Evolutionary conservation across 2,797 vertebrate species (phyloP).

Genomic region (Crax fasciolata): DNA sequence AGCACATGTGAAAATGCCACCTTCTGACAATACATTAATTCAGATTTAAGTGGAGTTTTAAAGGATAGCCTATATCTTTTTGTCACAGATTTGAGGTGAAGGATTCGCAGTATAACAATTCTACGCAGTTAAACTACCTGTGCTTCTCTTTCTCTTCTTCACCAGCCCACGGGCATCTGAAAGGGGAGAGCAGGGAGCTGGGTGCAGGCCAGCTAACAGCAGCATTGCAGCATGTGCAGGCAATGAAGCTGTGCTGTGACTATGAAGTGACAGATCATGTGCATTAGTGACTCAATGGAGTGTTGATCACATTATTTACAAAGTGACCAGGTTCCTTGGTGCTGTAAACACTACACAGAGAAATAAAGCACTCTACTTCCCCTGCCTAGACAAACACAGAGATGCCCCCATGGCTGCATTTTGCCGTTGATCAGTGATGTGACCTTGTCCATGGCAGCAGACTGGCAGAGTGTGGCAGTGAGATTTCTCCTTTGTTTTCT

Average conservation of each 20-base stretch:
- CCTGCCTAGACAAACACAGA: neutral
- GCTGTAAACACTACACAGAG: neutral
- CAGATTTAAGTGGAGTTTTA: neutral
- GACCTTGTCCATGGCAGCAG: neutral
- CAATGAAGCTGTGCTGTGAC: neutral
- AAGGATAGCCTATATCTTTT: neutral
- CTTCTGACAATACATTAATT: neutral
- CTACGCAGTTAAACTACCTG: neutral
- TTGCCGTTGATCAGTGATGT: rapidly evolving
- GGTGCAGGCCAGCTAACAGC: rapidly evolving
- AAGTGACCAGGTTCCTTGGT: neutral
- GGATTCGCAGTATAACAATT: neutral
- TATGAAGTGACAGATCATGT: neutral
- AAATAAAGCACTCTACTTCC: neutral
- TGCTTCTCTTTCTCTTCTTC: neutral
- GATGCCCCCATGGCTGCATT: neutral
- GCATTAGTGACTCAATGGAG: neutral
- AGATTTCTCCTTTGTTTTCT: neutral
- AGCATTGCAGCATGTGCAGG: neutral
- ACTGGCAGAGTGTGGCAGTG: neutral
- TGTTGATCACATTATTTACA: neutral
- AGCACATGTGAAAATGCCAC: neutral
- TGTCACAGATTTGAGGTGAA: neutral
- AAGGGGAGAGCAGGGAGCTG: neutral
- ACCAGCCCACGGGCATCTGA: rapidly evolving